Conservation (phyloP, 2,797 vertebrate species). For the Crypturellus tataupa region DNA sequence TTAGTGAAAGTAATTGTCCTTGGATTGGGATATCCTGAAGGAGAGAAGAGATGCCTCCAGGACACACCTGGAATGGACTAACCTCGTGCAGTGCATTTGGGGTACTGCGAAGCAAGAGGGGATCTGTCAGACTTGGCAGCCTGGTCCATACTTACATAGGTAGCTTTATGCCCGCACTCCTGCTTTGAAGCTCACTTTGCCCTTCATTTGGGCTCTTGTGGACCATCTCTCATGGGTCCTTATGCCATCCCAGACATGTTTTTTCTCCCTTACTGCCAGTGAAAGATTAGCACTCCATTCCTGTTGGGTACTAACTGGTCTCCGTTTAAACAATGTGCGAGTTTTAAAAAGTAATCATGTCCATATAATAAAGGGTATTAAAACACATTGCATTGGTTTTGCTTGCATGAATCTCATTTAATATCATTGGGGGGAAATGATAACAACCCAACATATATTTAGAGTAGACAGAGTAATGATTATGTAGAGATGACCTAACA, state of each 20-base stretch:
- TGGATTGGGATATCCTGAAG: neutral
- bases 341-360: neutral
- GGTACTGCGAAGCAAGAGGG: neutral
- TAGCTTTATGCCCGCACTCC: neutral
- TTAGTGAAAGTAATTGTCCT: neutral
- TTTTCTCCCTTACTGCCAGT: neutral
- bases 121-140: neutral
- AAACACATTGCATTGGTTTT: neutral
- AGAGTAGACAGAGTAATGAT: neutral
- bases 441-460: neutral
- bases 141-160: rapidly evolving
- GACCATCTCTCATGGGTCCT: neutral
- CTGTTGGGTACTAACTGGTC: neutral
- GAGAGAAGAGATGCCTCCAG: neutral
- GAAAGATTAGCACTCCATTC: neutral
- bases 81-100: neutral
- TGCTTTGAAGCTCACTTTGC: neutral
- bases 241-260: neutral
- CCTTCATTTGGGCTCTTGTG: rapidly evolving
- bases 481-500: neutral
- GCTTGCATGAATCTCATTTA: neutral
- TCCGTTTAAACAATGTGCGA: neutral
- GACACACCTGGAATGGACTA: neutral
- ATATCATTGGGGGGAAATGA: neutral
- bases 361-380: neutral